phyloP scores from a whole-genome alignment of 2,888 invertebrate genomes.

The Nudaria mundana region DNA sequence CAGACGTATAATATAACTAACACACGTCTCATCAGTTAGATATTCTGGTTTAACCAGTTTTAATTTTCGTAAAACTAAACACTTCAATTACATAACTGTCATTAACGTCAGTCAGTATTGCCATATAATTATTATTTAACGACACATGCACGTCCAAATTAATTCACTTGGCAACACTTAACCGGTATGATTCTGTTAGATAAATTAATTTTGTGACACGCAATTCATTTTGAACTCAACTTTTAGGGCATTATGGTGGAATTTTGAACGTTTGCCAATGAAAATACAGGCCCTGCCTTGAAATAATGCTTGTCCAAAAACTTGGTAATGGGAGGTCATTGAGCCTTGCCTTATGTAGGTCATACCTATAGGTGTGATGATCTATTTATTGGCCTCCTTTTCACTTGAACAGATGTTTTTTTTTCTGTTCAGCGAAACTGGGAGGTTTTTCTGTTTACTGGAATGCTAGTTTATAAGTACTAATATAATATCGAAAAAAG shows the following conservation, averaged over 20 bases:
- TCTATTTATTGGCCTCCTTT: constrained; percentile 14
- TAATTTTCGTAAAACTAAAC: constrained; percentile 27
- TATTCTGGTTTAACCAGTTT: too few relatives aligned
- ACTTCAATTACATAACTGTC: constrained; percentile 34
- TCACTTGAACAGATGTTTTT: not conserved
- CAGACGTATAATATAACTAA: too few relatives aligned
- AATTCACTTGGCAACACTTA: constrained; percentile 67
- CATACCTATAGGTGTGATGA: constrained; percentile 53
- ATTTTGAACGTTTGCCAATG: constrained; percentile 32
- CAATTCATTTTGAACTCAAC: constrained; percentile 44
- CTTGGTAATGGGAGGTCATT: constrained; percentile 53
- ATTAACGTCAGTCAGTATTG: constrained; percentile 39
- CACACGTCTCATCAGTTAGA: too few relatives aligned
- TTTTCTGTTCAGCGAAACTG: not conserved
- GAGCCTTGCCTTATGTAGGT: constrained; percentile 61
- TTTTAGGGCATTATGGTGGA: constrained; percentile 29
- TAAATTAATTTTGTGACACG: constrained; percentile 63
- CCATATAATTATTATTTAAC: constrained; percentile 39
- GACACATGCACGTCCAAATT: constrained; percentile 46
- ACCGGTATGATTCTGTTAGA: constrained; percentile 73
- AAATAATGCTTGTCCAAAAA: constrained; percentile 63
- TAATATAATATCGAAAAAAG: too few relatives aligned
- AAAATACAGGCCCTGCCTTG: constrained; percentile 57
- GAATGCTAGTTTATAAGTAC: too few relatives aligned
- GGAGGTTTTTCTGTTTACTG: too few relatives aligned